Conservation (phyloP, 2,113 vertebrate species). For the Arenaria interpres region DNA sequence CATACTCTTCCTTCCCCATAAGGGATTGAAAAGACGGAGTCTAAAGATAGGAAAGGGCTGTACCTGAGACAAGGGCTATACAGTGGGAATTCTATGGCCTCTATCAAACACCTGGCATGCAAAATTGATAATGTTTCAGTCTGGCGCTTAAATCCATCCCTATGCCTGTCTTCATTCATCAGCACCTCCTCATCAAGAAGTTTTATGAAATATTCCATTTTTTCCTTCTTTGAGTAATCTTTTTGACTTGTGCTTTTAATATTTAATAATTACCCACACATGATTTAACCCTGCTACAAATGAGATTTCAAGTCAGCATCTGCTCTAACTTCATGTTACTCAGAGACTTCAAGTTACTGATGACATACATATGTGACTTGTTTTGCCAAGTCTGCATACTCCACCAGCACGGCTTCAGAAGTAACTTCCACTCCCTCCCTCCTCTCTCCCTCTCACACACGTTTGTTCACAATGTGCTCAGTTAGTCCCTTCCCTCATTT, state of each 20-base stretch:
- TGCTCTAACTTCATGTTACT: slow-evolving; percentile 53
- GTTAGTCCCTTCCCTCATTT: not conserved
- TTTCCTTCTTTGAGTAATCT: slow-evolving; percentile 59
- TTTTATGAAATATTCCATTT: slow-evolving; percentile 60
- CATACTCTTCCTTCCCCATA: not conserved
- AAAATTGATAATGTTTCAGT: slow-evolving; percentile 52
- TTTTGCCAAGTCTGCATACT: slow-evolving; percentile 24
- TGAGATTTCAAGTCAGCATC: slow-evolving; percentile 66
- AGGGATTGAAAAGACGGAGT: not conserved
- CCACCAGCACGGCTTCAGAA: not conserved
- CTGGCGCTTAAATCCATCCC: not conserved
- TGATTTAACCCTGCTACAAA: slow-evolving; percentile 59
- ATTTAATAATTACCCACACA: slow-evolving; percentile 67
- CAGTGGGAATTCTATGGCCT: slow-evolving; percentile 21
- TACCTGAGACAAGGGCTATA: not conserved
- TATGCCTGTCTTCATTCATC: slow-evolving; percentile 62
- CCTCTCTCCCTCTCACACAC: not conserved
- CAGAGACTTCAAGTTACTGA: slow-evolving; percentile 36
- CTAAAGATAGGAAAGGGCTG: not conserved
- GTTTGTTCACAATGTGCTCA: not conserved
- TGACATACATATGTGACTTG: slow-evolving; percentile 49
- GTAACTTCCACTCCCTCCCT: not conserved
- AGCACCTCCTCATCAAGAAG: slow-evolving; percentile 50
- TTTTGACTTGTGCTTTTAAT: slow-evolving; percentile 67
- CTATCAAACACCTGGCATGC: slow-evolving; percentile 48